Conservation (phyloP, 2,888 invertebrate genomes). For the Latheticus oryzae region DNA sequence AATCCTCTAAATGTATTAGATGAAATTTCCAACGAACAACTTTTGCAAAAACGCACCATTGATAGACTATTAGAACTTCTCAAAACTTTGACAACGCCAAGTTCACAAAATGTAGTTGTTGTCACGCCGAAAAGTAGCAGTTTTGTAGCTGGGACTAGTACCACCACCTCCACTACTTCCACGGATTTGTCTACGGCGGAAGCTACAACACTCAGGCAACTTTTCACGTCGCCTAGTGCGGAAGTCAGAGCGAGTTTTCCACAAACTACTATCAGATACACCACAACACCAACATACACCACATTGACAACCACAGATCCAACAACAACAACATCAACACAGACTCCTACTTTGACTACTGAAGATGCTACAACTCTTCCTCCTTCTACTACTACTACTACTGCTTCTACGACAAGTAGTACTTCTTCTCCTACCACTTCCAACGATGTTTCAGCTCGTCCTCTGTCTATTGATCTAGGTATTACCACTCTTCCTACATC, state of each 20-base stretch:
- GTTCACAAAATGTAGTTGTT: conserved; percentile 52
- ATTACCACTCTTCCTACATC: no score
- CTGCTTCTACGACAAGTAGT: conserved; percentile 26
- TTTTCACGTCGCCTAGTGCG: conserved; percentile 20
- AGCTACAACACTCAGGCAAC: conserved; percentile 7
- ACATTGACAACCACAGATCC: conserved; percentile 33
- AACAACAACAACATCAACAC: conserved; percentile 23
- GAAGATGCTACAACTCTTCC: conserved; percentile 22
- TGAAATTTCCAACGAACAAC: conserved; percentile 58
- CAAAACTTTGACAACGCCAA: conserved; percentile 61
- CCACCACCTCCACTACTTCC: conserved; percentile 42
- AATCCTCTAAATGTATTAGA: conserved; percentile 59
- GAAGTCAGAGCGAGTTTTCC: conserved; percentile 10
- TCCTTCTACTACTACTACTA: conserved; percentile 25
- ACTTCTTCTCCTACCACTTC: conserved; percentile 57
- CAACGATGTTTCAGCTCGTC: conserved; percentile 20
- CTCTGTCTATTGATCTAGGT: conserved; percentile 1
- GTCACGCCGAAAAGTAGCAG: conserved; percentile 58
- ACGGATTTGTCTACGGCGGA: not conserved
- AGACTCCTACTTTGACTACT: conserved; percentile 10
- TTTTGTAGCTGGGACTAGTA: conserved; percentile 39
- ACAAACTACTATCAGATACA: conserved; percentile 30
- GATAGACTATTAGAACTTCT: conserved; percentile 60
- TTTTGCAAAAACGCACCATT: conserved; percentile 60
- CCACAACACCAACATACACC: conserved; percentile 20